These are phyloP conservation scores for Caloenas nicobarica DNA, from an alignment of 2,113 vertebrate species.

Conservation along the genomic window DNA sequence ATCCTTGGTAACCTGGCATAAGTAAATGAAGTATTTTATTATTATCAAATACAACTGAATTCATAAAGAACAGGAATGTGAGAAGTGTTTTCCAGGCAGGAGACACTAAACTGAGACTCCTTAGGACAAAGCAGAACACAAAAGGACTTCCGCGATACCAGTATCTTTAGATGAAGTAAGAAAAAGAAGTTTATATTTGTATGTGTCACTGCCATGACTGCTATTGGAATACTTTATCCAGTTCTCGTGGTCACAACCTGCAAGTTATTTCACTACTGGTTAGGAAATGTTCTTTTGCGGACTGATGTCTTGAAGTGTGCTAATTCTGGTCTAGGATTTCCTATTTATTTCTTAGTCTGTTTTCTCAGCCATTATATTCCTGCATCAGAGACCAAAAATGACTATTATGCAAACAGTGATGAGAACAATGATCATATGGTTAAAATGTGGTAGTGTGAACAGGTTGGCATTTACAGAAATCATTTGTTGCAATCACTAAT, in stretches of 20 bases:
- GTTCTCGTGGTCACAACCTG: neutral
- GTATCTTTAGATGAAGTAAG: neutral
- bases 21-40: neutral
- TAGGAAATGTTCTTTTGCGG: neutral
- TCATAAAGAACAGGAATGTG: neutral
- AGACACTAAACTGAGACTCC: neutral
- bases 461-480: neutral
- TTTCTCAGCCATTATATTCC: neutral
- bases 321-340: neutral
- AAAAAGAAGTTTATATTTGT: neutral
- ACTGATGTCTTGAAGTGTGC: neutral
- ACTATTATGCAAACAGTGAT: neutral
- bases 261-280: neutral
- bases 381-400: neutral
- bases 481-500: neutral
- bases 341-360: neutral
- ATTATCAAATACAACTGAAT: neutral
- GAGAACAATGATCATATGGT: neutral
- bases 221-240: neutral
- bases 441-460: neutral
- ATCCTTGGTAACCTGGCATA: neutral
- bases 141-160: rapidly evolving
- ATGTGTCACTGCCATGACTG: neutral
- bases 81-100: neutral
- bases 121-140: neutral